These are phyloP conservation scores for Pristis pectinata DNA, from an alignment of 2,797 vertebrate genomes.

Conservation along the genomic window DNA sequence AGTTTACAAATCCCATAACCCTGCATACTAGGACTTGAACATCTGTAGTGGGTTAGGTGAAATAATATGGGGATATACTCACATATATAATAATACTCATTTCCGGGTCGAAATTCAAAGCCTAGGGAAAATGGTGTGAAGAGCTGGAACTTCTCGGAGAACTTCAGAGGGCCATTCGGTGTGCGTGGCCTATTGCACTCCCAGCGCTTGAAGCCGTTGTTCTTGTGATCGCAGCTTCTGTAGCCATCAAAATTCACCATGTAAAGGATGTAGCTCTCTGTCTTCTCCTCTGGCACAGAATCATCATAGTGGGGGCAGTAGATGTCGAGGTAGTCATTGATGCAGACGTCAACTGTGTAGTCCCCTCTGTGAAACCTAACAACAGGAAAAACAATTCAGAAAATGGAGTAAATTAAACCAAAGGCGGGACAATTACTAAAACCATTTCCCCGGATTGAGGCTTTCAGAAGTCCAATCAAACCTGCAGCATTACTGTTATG, in stretches of 20 bases:
- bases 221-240: conserved; percentile 77
- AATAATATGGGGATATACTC: conserved; percentile 51
- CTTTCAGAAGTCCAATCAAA: neutral
- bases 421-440: neutral
- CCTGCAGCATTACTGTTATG: too few species aligned
- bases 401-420: neutral
- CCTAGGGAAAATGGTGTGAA: conserved; percentile 94
- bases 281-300: conserved; percentile 60
- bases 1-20: neutral
- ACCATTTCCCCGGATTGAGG: neutral
- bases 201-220: conserved; percentile 90
- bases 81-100: conserved; percentile 96
- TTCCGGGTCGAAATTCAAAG: conserved; percentile 88
- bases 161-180: conserved; percentile 79
- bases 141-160: conserved; percentile 95
- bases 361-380: conserved; percentile 73
- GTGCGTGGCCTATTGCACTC: conserved; percentile 84
- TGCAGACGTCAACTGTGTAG: conserved; percentile 87
- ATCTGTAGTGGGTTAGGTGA: neutral
- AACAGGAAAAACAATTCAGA: neutral
- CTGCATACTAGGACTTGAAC: neutral
- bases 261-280: conserved; percentile 85
- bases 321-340: conserved; percentile 95
- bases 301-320: conserved; percentile 89
- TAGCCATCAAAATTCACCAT: conserved; percentile 91